Evolutionary conservation across 1,140 invertebrate species (phyloP), one percentile per base, ranked within the genome.

Genomic region (Zelostemma sp.): DNA sequence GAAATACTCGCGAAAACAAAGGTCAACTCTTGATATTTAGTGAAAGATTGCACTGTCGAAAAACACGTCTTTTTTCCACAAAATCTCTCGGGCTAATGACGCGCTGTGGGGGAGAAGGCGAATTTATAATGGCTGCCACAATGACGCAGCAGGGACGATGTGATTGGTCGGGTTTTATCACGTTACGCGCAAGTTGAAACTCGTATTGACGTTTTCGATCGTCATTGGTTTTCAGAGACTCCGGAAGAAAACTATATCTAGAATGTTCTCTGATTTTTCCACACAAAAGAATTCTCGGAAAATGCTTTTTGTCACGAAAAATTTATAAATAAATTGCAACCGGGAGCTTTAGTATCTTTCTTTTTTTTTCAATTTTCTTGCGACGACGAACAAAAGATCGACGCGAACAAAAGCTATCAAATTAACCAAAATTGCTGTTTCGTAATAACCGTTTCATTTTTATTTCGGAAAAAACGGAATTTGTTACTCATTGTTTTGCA

Each of bases 231-330:
- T 31, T 31, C 11, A 11, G 28, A 31, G 11, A 31, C 28, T 31
- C 11, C 11, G 28, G 11, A 11, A 31, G 28, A 31, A 31, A 31
- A 31, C 5, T 31, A 31, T 6, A 31, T 63, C 60, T 63, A 9
- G 60, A 63, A 55, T 19, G 8, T 63, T 55, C 51, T 14, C 15
- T 41, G 38, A n/a, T 41, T 14, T 41, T 31, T 31, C 5, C 11
- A 31, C 5, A 31, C 28, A 31, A 31, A 6, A 31, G 11, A 31
- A 6, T 31, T 31, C 28, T 31, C 28, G 28, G 28, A 31, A 31
- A 31, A 31, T 11, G 28, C 28, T 11, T 31, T 31, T 31, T 31
- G 28, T 31, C 28, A 31, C 28, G 11, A 31, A 31, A 11, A 31
- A 31, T 31, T 31, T 31, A 31, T 31, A 31, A 31, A 31, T 31